Percentiles rank a stretch among this genome's conserved stretches.
These are phyloP conservation scores for Diglossa brunneiventris DNA, from an alignment of 2,113 vertebrate genomes.

Conservation along the genomic window DNA sequence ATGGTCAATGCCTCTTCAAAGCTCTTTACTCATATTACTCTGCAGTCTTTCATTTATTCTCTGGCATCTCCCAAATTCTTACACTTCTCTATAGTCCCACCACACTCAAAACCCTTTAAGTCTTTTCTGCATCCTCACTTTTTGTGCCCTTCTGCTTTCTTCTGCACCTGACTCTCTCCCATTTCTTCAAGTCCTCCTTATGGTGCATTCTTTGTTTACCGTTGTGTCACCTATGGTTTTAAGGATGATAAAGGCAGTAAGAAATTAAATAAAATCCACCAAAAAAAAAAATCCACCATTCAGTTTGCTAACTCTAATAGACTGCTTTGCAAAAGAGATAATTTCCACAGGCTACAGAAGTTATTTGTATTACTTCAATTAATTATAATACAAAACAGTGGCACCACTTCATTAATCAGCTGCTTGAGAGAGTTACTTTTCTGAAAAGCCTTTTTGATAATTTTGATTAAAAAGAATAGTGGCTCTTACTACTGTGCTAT, in stretches of 20 bases:
- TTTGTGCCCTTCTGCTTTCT: background rate
- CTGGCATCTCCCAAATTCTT: background rate
- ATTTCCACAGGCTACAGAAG: conserved; percentile 76
- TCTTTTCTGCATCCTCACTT: background rate
- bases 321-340: conserved; percentile 71
- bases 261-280: background rate
- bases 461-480: conserved; percentile 75
- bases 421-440: conserved; percentile 77
- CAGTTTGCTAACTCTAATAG: conserved; percentile 62
- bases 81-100: background rate
- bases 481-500: conserved; percentile 65
- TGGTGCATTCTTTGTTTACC: background rate
- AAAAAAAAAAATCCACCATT: background rate
- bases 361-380: conserved; percentile 84
- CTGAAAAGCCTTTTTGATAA: conserved; percentile 77
- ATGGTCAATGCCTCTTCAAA: background rate
- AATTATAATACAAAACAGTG: conserved; percentile 80
- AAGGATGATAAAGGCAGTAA: background rate
- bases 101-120: background rate
- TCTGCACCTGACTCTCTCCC: background rate
- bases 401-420: conserved; percentile 83
- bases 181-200: background rate
- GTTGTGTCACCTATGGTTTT: background rate
- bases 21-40: background rate
- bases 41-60: background rate